phyloP scores from a whole-genome alignment of 2,113 vertebrate genomes.

The Pachyramphus minor region DNA sequence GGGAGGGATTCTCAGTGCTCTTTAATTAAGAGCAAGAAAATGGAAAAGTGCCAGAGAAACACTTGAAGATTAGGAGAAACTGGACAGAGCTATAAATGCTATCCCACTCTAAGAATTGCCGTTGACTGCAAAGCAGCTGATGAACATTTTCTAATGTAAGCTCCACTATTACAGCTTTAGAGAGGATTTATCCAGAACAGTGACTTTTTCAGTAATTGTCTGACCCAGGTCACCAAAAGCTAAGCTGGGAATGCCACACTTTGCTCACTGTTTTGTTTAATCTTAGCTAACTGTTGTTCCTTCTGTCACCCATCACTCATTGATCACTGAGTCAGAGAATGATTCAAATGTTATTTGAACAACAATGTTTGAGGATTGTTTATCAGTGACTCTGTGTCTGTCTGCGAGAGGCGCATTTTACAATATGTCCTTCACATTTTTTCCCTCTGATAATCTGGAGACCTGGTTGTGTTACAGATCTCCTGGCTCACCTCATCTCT shows the following conservation, averaged over 20 bases:
- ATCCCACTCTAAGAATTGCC: not conserved
- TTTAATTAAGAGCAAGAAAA: not conserved
- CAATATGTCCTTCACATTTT: not conserved
- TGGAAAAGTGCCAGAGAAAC: not conserved
- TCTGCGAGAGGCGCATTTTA: not conserved
- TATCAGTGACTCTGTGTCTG: not conserved
- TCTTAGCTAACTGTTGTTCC: not conserved
- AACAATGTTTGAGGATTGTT: not conserved
- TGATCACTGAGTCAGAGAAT: slow-evolving; percentile 49
- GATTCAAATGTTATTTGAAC: slow-evolving; percentile 42
- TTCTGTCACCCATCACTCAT: not conserved
- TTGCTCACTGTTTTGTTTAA: not conserved
- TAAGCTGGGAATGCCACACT: not conserved
- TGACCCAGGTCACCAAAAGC: not conserved
- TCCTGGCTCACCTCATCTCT: not conserved
- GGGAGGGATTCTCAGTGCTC: not conserved
- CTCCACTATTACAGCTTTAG: not conserved
- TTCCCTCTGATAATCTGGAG: not conserved
- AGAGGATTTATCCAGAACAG: not conserved
- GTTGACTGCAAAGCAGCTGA: not conserved
- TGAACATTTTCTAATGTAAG: not conserved
- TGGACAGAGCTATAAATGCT: not conserved
- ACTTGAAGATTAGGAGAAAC: not conserved
- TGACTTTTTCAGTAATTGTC: not conserved
- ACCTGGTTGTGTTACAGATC: not conserved